phyloP scores from a whole-genome alignment of 1,140 invertebrate species.

The Brachionus manjavacas region DNA sequence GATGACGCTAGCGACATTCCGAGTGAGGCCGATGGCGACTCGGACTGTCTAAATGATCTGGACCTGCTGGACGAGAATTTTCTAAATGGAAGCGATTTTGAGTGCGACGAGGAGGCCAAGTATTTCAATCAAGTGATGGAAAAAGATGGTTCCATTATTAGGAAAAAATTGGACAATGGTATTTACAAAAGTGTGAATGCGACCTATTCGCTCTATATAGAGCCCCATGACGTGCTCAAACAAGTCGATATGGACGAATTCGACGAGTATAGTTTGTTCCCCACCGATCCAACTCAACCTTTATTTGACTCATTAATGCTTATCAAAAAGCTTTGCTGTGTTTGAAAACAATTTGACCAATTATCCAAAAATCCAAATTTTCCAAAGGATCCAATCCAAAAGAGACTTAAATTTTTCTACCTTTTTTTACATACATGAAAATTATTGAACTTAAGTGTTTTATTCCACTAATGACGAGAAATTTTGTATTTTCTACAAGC shows the following conservation, averaged over 20 bases:
- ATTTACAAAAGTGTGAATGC: slow-evolving; percentile 35
- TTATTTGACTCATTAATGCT: not conserved
- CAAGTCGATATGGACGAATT: slow-evolving; percentile 3
- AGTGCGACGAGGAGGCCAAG: not conserved
- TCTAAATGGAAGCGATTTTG: not conserved
- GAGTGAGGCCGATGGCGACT: slow-evolving; percentile 23
- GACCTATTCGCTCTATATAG: not conserved
- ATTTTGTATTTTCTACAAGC: not conserved
- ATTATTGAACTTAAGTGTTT: slow-evolving; percentile 12
- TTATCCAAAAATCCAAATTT: not conserved
- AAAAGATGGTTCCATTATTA: slow-evolving; percentile 9
- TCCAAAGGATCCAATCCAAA: not conserved
- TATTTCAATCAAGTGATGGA: slow-evolving; percentile 8
- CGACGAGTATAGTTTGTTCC: slow-evolving; percentile 12
- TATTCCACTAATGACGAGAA: not conserved
- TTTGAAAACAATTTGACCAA: not conserved
- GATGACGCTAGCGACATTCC: slow-evolving; percentile 34
- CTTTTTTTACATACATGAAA: not conserved
- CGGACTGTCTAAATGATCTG: slow-evolving; percentile 16
- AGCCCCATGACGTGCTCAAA: slow-evolving; percentile 27
- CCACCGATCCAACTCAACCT: not conserved
- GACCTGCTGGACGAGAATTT: slow-evolving; percentile 33
- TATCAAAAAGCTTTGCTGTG: slow-evolving; percentile 1
- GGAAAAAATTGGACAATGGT: slow-evolving; percentile 25
- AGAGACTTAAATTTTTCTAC: slow-evolving; percentile 18